A percentile compares a stretch with the other conserved stretches of the same genome.
Evolutionary conservation across 2,797 vertebrate genomes (phyloP).

Genomic region (Manis pentadactyla): DNA sequence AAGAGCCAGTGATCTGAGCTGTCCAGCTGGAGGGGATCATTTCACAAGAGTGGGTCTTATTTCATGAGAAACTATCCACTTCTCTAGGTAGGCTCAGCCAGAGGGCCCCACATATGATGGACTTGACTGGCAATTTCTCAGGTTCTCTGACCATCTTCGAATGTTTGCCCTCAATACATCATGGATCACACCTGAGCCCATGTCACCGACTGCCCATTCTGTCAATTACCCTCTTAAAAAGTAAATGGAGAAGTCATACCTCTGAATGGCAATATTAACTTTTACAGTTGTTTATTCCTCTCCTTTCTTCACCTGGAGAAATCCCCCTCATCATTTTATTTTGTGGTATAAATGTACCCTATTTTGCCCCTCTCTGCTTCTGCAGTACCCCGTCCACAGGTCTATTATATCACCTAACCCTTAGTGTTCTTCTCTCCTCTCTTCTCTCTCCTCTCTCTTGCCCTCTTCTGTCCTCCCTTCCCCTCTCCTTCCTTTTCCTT

Average conservation of each 20-base stretch:
- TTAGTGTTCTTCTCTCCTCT: neutral
- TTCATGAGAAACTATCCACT: neutral
- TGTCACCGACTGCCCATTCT: neutral
- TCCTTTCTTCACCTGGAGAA: neutral
- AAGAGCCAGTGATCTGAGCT: neutral
- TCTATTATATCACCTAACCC: neutral
- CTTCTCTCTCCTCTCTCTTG: fast-evolving
- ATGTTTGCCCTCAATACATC: fast-evolving
- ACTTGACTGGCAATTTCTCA: neutral
- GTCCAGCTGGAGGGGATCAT: neutral
- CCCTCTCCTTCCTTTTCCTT: neutral
- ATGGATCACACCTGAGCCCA: neutral
- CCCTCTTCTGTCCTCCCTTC: too few relatives aligned
- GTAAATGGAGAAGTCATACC: neutral
- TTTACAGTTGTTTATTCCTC: neutral
- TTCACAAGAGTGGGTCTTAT: too few relatives aligned
- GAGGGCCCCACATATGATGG: neutral
- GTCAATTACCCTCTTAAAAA: neutral
- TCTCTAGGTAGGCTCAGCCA: neutral
- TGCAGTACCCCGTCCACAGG: too few relatives aligned
- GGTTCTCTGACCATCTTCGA: neutral
- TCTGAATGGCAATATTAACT: neutral
- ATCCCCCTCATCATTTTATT: neutral
- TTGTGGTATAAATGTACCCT: too few relatives aligned
- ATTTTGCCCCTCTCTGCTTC: neutral